Evolutionary conservation across 2,113 vertebrate species (phyloP), one percentile per base, ranked within the genome.

Genomic region (Ariopsis seemanni): DNA sequence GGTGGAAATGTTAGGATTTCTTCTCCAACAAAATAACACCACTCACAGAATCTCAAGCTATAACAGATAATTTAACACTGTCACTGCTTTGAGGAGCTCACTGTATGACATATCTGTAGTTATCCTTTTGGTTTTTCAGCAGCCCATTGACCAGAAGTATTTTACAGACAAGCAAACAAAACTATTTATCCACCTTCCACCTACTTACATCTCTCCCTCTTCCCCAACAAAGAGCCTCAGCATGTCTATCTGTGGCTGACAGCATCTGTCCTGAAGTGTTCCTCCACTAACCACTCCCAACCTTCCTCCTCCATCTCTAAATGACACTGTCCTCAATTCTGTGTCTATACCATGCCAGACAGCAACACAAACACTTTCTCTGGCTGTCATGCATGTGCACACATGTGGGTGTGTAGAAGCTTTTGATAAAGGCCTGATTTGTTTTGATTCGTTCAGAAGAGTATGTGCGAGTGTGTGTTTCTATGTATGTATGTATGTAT

Each of bases 211-310:
- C 50, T 77, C 53, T 55, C 48, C 67, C n/a, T 72, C 69, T 7
- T 22, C 75, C 5, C 60, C 25, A 53, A 65, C 12, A 34, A 89
- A 67, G 79, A 72, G 53, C 83, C 90, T 91, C 89, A 90, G 92
- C 93, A 91, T 91, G 91, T 94, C 94, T 93, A 93, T 93, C 93
- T 93, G 88, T 91, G 85, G 91, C 92, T 94, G 93, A 94, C 94
- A 95, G 90, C 92, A 92, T 93, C 93, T 92, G 91, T 86, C 90
- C 91, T 90, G 94, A 93, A 22, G 93, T 91, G 91, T 91, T 92
- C 90, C 84, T 42, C 93, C 93, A 91, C 77, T 52, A 88, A 83
- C 82, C 89, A 81, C 77, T 42, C 65, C 88, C 91, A 5, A n/a
- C 87, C 88, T 82, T 84, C 84, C 75, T 86, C 84, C 62, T 86